A percentile compares a stretch with the other conserved stretches of the same genome.
These are phyloP conservation scores for Aurelia sp. DNA, from an alignment of 30 jellyfish, hydroid and myxozoan species.

Conservation along the genomic window DNA sequence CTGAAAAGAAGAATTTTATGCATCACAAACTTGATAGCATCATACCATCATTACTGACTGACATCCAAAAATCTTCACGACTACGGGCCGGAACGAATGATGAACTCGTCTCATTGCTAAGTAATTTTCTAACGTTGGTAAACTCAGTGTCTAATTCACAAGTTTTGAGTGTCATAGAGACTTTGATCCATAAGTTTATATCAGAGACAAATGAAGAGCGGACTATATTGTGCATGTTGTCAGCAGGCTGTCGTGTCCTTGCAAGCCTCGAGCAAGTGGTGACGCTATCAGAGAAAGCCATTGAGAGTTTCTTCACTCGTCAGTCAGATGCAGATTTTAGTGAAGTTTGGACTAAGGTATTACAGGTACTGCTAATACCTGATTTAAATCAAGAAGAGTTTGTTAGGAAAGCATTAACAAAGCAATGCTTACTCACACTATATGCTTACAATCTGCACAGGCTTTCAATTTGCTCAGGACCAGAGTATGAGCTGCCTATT, in stretches of 20 bases:
- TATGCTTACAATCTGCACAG: conserved; percentile 76
- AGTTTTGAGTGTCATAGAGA: conserved; percentile 24
- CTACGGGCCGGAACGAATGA: background rate
- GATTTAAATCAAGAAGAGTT: conserved; percentile 77
- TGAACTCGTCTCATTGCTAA: conserved; percentile 25
- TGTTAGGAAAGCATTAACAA: conserved; percentile 74
- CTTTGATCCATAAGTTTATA: conserved; percentile 27
- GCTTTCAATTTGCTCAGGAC: conserved; percentile 16
- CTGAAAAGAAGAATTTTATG: background rate
- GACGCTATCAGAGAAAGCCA: conserved; percentile 66
- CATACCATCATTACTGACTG: conserved; percentile 9
- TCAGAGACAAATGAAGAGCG: conserved; percentile 40
- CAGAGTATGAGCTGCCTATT: conserved; percentile 42
- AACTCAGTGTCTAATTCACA: conserved; percentile 60
- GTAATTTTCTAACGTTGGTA: conserved; percentile 24
- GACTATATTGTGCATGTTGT: conserved; percentile 49
- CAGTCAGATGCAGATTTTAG: conserved; percentile 54
- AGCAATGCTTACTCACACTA: conserved; percentile 51
- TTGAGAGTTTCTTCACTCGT: conserved; percentile 56
- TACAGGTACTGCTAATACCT: conserved; percentile 60
- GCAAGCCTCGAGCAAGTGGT: conserved; percentile 77
- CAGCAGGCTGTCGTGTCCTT: conserved; percentile 76
- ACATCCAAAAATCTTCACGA: conserved; percentile 1
- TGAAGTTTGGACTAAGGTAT: conserved; percentile 59
- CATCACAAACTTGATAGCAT: background rate